Evolutionary conservation across 2,888 invertebrate genomes (phyloP), one percentile per base, ranked within the genome.

Genomic region (Pelosia muscerda): DNA sequence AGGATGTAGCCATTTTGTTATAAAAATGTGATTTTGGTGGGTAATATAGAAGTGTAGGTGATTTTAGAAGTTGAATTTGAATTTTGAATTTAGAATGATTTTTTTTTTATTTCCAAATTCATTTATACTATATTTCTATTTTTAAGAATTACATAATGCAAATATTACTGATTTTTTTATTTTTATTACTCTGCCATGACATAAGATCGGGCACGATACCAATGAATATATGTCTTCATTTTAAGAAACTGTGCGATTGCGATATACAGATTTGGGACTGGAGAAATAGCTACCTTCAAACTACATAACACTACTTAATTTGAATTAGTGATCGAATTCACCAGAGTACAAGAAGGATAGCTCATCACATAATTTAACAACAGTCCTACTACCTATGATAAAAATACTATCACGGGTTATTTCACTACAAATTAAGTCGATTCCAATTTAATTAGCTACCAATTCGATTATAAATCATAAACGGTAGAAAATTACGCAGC

Each of bases 401-500:
- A 49, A n/a, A n/a, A 49, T 6, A 38, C 4, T 5, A 49, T 49
- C n/a, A 49, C 58, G 49, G 53, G 58, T 42, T 65, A 57, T 54
- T 61, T 28, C 22, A 31, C 55, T 56, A 66, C 42, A 66, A 63
- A 42, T 60, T 58, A 26, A 58, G 58, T 63, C 49, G 22, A 55
- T 22, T 26, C 26, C 31, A 31, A 63, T 57, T 53, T 53, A 63
- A 67, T 66, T 56, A 49, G 28, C 31, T 65, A 68, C 65, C 73
- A 59, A 65, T 65, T 61, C 49, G 56, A 65, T 68, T 63, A 63
- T 56, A 63, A 71, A 68, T 78, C 49, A 56, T 55, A 67, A 78
- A 76, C 67, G 67, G 69, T 69, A 69, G 68, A 63, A 74, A 79
- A 79, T 79, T 81, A 77, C 66, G 67, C 25, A 63, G 60, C 61